phyloP scores from a whole-genome alignment of 1,140 invertebrate genomes.

The Pachypeltis micranthus region DNA sequence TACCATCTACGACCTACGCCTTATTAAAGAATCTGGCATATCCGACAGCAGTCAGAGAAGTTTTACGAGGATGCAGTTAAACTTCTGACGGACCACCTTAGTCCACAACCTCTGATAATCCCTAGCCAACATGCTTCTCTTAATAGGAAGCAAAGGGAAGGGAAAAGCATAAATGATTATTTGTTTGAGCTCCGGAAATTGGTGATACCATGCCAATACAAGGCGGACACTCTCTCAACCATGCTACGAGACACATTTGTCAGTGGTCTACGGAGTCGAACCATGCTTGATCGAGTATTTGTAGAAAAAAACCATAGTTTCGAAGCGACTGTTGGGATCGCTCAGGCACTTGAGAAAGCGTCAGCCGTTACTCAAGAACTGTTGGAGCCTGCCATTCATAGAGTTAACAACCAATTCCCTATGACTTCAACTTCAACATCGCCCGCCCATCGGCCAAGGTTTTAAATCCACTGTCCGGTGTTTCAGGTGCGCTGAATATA shows the following conservation, averaged over 20 bases:
- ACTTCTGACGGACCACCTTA: neutral
- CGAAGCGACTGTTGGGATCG: neutral
- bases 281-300: neutral
- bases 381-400: no score
- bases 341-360: neutral
- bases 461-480: neutral
- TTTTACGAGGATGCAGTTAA: neutral
- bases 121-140: neutral
- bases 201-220: neutral
- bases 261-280: neutral
- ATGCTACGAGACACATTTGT: constrained; percentile 2
- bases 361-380: no score
- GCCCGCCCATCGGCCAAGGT: neutral
- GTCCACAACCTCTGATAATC: neutral
- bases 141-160: neutral
- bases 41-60: neutral
- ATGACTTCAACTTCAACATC: neutral
- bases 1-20: neutral
- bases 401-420: neutral
- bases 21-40: constrained; percentile 4
- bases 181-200: neutral
- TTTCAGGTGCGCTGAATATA: neutral
- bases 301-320: neutral
- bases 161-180: neutral
- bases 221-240: neutral